Base-by-base conservation (phyloP, 2,888 invertebrate species). In the Sarcophaga variegata region DNA sequence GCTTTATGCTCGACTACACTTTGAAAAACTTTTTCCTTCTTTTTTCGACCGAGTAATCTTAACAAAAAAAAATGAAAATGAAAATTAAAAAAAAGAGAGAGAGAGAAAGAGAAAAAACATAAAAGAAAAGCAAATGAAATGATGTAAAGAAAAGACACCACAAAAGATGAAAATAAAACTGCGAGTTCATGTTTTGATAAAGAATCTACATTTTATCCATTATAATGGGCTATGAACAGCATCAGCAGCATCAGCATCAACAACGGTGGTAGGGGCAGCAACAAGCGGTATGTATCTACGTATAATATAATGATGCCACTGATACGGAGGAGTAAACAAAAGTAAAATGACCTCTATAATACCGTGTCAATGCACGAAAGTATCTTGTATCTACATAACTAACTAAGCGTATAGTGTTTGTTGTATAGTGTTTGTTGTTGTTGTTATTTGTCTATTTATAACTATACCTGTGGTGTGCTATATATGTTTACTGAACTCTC, bases 1-100 rank as follows among this genome's bases (percentile, higher is more conserved):
- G 88, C 90, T 91, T 91, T 91, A 91, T 91, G 90, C 91, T 89
- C 88, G 90, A 91, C 89, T 91, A 85, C 89, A 90, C 91, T 90
- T 90, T 81, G 69, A 74, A 78, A 85, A 87, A 77, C 75, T 79
- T 85, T 49, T 47, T 59, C 22, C 47, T 66, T 25, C 12, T 66
- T 37, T 80, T 78, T 82, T 81, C 75, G 72, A 37, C 37, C 66
- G 27, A 37, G 60, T 37, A 64, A 81, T 76, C 71, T 79, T 77
- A 67, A 72, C 72, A 76, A 49, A 86, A 66, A 86, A 66, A 84
- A 64, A 12, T 69, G 67, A 27, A 81, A 54, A 66, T 71, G 2
- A 37, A 37, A 37, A 37, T 3, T 3, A 37, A 37, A 37, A 10
- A 37, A 2, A 37, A 2, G 20, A 37, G 8, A 37, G 1, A 37